Conservation (phyloP, 2,888 invertebrate species). For the Diplazon laetatorius region DNA sequence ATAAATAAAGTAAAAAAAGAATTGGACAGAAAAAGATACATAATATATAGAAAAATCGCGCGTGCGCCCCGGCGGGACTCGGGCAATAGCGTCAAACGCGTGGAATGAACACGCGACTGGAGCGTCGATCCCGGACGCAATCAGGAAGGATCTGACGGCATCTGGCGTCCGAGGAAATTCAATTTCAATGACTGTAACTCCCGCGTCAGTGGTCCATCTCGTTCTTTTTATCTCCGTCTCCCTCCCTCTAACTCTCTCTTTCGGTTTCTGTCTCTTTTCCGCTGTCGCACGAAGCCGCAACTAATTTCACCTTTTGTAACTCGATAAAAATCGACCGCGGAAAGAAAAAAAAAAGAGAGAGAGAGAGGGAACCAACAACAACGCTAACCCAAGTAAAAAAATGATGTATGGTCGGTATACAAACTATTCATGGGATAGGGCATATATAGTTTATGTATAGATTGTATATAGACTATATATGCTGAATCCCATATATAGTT, state of each 20-base stretch:
- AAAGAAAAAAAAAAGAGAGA: slow-evolving; percentile 23
- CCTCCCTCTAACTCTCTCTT: slow-evolving; percentile 16
- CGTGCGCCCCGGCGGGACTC: background rate
- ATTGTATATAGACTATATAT: no score
- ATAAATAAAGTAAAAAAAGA: no score
- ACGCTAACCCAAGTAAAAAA: no score
- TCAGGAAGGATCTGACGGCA: slow-evolving; percentile 72
- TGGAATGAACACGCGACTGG: background rate
- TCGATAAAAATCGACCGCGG: slow-evolving; percentile 74
- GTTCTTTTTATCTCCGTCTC: slow-evolving; percentile 41
- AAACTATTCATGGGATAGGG: no score
- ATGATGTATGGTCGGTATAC: no score
- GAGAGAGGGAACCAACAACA: slow-evolving; percentile 20
- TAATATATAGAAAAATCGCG: slow-evolving; percentile 3
- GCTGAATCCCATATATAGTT: no score
- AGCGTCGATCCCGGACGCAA: slow-evolving; percentile 65
- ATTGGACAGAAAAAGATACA: no score
- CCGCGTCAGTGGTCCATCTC: slow-evolving; percentile 7
- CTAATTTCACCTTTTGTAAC: slow-evolving; percentile 76
- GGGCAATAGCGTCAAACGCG: slow-evolving; percentile 5
- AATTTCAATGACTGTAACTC: slow-evolving; percentile 75
- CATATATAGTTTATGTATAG: no score
- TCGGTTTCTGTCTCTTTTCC: slow-evolving; percentile 37
- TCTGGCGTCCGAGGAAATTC: slow-evolving; percentile 78
- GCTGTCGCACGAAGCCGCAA: slow-evolving; percentile 47